These are phyloP conservation scores for Mola mola DNA, from an alignment of 2,113 vertebrate genomes.

Conservation along the genomic window DNA sequence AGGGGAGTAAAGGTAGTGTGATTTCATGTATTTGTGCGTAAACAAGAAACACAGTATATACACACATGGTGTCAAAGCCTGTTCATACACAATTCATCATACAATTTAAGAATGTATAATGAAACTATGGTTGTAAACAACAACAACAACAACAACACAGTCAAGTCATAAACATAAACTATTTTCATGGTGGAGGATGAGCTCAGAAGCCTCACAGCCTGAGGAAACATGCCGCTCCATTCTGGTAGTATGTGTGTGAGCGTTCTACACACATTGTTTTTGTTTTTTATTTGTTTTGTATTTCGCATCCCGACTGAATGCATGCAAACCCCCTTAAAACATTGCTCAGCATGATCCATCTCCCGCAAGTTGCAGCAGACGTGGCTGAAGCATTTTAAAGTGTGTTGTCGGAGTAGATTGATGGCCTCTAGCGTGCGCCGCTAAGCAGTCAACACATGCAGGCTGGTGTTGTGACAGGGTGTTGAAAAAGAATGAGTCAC, in stretches of 20 bases:
- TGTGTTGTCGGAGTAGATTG: constrained; percentile 40
- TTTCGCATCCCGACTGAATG: too few species aligned
- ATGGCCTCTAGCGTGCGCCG: constrained; percentile 38
- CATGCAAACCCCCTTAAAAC: constrained; percentile 10
- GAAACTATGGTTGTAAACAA: too few species aligned
- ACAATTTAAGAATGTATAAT: too few species aligned
- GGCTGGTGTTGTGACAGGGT: constrained; percentile 38
- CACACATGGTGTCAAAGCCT: too few species aligned
- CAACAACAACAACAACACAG: too few species aligned
- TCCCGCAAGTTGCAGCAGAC: constrained; percentile 22
- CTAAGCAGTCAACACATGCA: constrained; percentile 63
- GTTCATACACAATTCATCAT: too few species aligned
- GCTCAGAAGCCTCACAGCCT: not conserved
- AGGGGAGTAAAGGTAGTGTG: constrained; percentile 30
- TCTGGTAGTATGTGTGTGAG: too few species aligned
- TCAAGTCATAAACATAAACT: too few species aligned
- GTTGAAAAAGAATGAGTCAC: constrained; percentile 20
- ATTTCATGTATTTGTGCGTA: constrained; percentile 28
- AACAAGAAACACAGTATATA: constrained; percentile 11
- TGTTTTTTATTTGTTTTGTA: too few species aligned
- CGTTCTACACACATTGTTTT: not conserved
- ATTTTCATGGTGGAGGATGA: not conserved
- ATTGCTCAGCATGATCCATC: constrained; percentile 16
- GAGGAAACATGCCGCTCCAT: too few species aligned
- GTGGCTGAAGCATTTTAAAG: constrained; percentile 54